These are phyloP conservation scores for Melinaea menophilus DNA, from an alignment of 2,888 invertebrate species.

Conservation along the genomic window DNA sequence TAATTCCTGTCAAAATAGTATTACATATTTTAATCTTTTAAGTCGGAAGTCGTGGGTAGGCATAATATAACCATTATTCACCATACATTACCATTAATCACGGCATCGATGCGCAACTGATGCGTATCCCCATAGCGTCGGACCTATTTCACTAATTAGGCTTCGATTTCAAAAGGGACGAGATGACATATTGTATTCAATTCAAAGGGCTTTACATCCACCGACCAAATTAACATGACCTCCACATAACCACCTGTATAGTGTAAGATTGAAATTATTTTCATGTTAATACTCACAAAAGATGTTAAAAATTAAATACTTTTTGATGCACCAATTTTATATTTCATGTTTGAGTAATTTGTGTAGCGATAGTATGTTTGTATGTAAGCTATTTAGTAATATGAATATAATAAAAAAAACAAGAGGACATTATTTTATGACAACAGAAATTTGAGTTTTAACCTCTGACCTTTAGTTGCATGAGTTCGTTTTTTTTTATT, in stretches of 20 bases:
- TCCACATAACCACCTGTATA: background rate
- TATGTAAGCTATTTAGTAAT: too few relatives aligned
- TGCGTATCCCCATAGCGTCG: conserved; percentile 21
- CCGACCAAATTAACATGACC: conserved; percentile 43
- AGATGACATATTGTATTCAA: conserved; percentile 60
- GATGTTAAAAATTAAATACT: too few relatives aligned
- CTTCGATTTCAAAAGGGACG: conserved; percentile 59
- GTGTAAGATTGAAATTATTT: background rate
- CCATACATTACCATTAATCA: conserved; percentile 13
- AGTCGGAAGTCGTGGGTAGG: background rate
- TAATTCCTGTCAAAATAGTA: background rate
- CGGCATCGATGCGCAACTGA: conserved; percentile 13
- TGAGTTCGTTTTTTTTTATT: too few relatives aligned
- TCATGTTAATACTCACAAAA: background rate
- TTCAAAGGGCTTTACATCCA: conserved; percentile 44
- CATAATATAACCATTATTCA: conserved; percentile 3
- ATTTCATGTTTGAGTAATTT: too few relatives aligned
- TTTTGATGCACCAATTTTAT: too few relatives aligned
- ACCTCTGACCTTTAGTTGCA: too few relatives aligned
- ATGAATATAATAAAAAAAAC: too few relatives aligned
- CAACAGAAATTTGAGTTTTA: too few relatives aligned
- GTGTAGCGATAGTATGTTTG: too few relatives aligned
- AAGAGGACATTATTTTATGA: too few relatives aligned
- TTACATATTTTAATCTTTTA: background rate
- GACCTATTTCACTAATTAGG: conserved; percentile 51